These are phyloP conservation scores for Nycteola revayana DNA, from an alignment of 2,888 invertebrate species.

Conservation along the genomic window DNA sequence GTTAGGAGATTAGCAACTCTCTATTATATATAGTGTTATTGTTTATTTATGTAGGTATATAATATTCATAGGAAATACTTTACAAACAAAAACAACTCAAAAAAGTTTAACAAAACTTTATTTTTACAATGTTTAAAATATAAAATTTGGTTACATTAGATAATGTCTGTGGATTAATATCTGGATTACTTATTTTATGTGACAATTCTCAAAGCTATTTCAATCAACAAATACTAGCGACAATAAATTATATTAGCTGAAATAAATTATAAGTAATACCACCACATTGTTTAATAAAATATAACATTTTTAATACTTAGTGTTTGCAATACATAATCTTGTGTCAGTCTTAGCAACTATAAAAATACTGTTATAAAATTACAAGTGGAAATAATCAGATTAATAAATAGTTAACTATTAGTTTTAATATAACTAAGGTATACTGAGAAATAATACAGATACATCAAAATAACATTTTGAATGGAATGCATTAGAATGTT, in stretches of 20 bases:
- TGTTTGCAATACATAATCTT: conserved; percentile 67
- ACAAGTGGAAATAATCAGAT: conserved; percentile 46
- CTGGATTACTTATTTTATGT: conserved; percentile 55
- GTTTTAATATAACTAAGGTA: conserved; percentile 37
- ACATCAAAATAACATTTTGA: conserved; percentile 41
- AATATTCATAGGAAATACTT: conserved; percentile 1
- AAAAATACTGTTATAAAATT: conserved; percentile 71
- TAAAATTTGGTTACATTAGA: conserved; percentile 70
- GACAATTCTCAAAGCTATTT: conserved; percentile 52
- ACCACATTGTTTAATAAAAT: conserved; percentile 58
- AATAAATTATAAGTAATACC: conserved; percentile 63
- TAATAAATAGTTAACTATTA: conserved; percentile 33
- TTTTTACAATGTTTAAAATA: conserved; percentile 60
- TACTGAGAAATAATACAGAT: conserved; percentile 58
- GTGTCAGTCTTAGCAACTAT: conserved; percentile 78
- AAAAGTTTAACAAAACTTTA: conserved; percentile 69
- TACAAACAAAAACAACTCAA: conserved; percentile 27
- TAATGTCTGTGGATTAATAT: conserved; percentile 67
- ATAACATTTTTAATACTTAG: conserved; percentile 70
- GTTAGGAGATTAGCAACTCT: too few species aligned
- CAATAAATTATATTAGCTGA: conserved; percentile 58
- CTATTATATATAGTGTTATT: too few species aligned
- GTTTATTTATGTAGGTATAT: too few species aligned
- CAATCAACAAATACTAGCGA: conserved; percentile 46
- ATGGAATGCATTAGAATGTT: conserved; percentile 61